Evolutionary conservation across 2,888 invertebrate genomes (phyloP), one percentile per base, ranked within the genome.

Genomic region (Ephialtes manifestator): DNA sequence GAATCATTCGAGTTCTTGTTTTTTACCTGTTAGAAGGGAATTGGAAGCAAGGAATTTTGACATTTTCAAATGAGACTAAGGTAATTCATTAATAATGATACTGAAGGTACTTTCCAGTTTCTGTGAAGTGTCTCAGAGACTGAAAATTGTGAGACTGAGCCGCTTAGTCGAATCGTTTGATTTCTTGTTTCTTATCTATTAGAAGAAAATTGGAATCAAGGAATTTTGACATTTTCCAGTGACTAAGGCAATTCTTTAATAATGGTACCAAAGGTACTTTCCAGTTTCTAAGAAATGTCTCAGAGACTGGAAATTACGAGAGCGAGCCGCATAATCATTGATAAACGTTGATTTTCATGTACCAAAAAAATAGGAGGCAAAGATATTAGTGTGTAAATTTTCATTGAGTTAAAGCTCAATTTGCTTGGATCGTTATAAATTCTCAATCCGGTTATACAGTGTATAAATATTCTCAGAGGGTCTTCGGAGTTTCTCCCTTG

Each of bases 361-460:
- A 11, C 1, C 11, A 11, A 2, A 1, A 4, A 18, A n/a, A 5
- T 10, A 15, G 39, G 10, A 11, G 4, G 2, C 2, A 2, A 7
- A 39, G 10, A 63, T 39, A 5, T n/a, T n/a, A 4, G 20, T 18
- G 4, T 3, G n/a, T n/a, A n/a, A 35, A 39, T 39, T 1, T 58
- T 28, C 53, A n/a, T 58, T 7, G 13, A 43, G 58, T 67, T 7
- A 15, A 35, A 13, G 28, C 43, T 24, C 24, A 13, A 18, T 75
- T 48, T 8, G 18, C 48, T 18, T n/a, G 63, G 15, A 60, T 74
- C 48, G 43, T 8, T 13, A 67, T 51, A 10, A 15, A 74, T 18
- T 24, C 39, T 24, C 4, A 3, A 72, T 78, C 81, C 77, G 67
- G 67, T 81, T 43, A n/a, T 15, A n/a, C 35, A 39, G 35, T 20